Base-by-base conservation (phyloP, 1,140 invertebrate species). In the Harpegnathos saltator region DNA sequence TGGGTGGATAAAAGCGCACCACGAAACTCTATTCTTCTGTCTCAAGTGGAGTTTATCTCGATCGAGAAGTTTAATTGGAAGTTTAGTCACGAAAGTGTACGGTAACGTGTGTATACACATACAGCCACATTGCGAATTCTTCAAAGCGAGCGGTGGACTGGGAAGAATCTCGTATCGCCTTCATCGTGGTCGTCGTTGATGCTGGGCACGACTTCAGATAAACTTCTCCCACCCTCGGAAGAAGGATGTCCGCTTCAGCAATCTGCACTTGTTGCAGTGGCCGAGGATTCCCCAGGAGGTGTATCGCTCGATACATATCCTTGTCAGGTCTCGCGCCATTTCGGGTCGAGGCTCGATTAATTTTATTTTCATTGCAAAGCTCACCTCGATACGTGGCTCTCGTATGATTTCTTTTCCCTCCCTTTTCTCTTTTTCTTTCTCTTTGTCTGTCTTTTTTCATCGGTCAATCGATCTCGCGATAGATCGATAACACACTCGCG, bases 211-310 rank as follows among this genome's bases (percentile, higher is more conserved):
- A 80, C 44, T 69, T 11, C n/a, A 59, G 65, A 59, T 69, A 58
- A 58, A 19, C 19, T 80, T 69, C 33, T 71, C 71, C 59, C n/a
- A 29, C 4, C 7, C 33, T 69, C 38, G 19, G 1, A 7, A 44
- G 54, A 71, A 24, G 58, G 54, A 71, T 71, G 24, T 59, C 71
- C 54, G 69, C 59, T 59, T 59, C 69, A 38, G 71, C 69, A 80
- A 80, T 69, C 50, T 71, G 69, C n/a, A 44, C 38, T 44, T 44
- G 38, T 44, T 48, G 54, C 52, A 29, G 48, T 48, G 19, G 38
- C 22, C 26, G 38, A 63, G n/a, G 5, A 38, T 3, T 15, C 22
- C 1, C 73, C 19, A 44, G 15, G 15, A 59, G 22, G 0, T 65
- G 26, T 44, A 3, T 1, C 29, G 22, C 17, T 15, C 9, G 29